Conservation (phyloP, 2,797 vertebrate genomes). For the Smutsia temminckii region DNA sequence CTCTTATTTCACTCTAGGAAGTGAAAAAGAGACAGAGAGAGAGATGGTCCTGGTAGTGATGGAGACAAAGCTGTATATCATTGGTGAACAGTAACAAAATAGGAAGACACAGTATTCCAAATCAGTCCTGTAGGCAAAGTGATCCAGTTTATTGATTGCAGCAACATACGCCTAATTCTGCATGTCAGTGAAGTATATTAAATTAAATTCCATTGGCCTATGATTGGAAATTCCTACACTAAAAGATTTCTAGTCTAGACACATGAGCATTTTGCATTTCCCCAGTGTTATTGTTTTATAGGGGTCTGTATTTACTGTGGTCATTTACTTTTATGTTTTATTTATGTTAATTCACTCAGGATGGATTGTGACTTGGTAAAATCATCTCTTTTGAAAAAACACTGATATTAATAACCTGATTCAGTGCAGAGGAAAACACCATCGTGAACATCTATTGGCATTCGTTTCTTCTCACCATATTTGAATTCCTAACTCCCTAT, state of each 20-base stretch:
- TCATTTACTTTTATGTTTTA: not conserved
- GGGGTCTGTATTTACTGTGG: not conserved
- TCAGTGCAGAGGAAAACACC: not conserved
- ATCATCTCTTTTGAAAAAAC: not conserved
- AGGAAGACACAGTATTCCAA: not conserved
- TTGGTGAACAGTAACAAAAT: not conserved
- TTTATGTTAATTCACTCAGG: slow-evolving; percentile 33
- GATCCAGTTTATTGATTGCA: not conserved
- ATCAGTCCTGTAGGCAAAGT: not conserved
- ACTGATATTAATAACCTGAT: not conserved
- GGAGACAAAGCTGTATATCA: not conserved
- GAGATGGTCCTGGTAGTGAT: not conserved
- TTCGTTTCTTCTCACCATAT: not conserved
- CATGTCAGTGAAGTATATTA: not conserved
- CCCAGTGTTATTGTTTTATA: not conserved
- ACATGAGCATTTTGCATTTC: not conserved
- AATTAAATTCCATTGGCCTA: slow-evolving; percentile 11
- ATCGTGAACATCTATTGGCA: not conserved
- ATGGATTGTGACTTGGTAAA: slow-evolving; percentile 9
- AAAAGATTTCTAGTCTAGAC: not conserved
- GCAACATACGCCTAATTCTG: not conserved
- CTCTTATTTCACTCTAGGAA: slow-evolving; percentile 16
- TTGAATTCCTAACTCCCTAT: not conserved
- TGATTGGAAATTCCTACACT: not conserved
- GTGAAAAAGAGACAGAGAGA: not conserved